Percentiles rank a stretch among this genome's conserved stretches.
phyloP scores from a whole-genome alignment of 2,113 vertebrate genomes.

The Apaloderma vittatum region DNA sequence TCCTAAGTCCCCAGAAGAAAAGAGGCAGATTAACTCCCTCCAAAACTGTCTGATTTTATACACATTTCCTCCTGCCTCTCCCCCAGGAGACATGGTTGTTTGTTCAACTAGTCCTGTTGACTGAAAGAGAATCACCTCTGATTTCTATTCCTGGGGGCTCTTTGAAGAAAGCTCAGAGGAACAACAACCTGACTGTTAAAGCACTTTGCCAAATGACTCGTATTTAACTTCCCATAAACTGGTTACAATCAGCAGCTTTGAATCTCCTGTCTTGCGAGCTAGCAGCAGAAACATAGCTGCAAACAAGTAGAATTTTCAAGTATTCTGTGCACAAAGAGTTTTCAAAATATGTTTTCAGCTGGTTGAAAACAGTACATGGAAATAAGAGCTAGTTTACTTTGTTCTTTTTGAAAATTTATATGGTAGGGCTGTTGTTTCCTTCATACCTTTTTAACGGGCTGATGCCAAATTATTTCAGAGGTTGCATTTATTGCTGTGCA shows the following conservation, averaged over 20 bases:
- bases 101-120: neutral
- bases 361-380: neutral
- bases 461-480: neutral
- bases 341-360: neutral
- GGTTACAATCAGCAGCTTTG: neutral
- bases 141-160: neutral
- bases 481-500: neutral
- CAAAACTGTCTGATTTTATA: neutral
- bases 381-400: neutral
- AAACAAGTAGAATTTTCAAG: neutral
- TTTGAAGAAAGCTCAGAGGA: constrained; percentile 4
- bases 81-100: neutral
- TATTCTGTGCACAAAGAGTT: neutral
- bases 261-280: neutral
- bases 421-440: neutral
- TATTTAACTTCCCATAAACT: neutral
- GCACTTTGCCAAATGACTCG: neutral
- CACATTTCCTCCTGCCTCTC: neutral
- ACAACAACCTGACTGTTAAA: neutral
- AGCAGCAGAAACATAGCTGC: neutral
- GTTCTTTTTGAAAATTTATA: neutral
- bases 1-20: constrained; percentile 2
- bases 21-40: neutral
- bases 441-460: neutral
- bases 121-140: constrained; percentile 13